Percentiles rank a stretch among this genome's conserved stretches.
These are phyloP conservation scores for Crossoptilon crossoptilon DNA, from an alignment of 2,797 vertebrate genomes.

Conservation along the genomic window DNA sequence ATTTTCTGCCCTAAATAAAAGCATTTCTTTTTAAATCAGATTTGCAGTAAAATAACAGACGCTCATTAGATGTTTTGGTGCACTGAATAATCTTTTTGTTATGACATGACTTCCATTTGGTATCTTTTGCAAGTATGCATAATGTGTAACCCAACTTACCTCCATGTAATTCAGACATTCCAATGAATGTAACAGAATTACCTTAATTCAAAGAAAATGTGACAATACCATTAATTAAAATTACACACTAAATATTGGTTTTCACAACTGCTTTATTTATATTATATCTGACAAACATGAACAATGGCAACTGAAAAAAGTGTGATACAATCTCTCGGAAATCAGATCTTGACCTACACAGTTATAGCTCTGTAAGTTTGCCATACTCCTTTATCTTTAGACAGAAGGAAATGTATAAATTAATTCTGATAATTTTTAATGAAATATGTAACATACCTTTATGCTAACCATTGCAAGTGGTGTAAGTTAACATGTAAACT, in stretches of 20 bases:
- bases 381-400: not conserved
- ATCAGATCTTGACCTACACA: not conserved
- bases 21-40: not conserved
- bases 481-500: not conserved
- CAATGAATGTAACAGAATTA: not conserved
- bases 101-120: not conserved
- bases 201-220: not conserved
- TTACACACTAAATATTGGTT: not conserved
- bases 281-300: not conserved
- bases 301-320: not conserved
- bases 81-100: not conserved
- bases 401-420: not conserved
- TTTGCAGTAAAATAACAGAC: not conserved
- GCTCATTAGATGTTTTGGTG: not conserved
- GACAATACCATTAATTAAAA: not conserved
- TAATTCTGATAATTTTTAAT: not conserved
- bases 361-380: not conserved
- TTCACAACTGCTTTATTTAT: not conserved
- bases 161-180: not conserved
- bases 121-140: not conserved
- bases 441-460: not conserved
- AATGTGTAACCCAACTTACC: not conserved
- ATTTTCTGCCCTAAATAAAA: constrained; percentile 30
- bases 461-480: not conserved
- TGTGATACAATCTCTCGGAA: not conserved